Evolutionary conservation across 2,797 vertebrate genomes (phyloP).

Genomic region (Myripristis jacobus): DNA sequence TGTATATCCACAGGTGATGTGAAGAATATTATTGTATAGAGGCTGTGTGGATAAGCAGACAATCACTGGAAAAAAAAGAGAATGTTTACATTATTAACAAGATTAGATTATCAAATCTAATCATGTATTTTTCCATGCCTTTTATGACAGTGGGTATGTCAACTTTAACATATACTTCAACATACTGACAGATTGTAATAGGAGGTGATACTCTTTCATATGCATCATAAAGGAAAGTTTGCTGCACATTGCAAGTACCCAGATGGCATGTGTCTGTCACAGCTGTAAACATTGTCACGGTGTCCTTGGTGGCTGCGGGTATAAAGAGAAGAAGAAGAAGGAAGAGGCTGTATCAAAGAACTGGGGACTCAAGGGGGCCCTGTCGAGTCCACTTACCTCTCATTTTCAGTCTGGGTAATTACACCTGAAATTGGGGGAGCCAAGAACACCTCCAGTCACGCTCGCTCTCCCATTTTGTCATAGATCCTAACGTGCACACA

Average conservation of each 20-base stretch:
- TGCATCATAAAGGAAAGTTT: conserved; percentile 8
- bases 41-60: no score
- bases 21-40: no score
- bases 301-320: conserved; percentile 2
- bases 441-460: conserved; percentile 53
- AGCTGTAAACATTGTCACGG: conserved; percentile 28
- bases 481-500: conserved; percentile 16
- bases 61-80: no score
- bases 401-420: conserved; percentile 76
- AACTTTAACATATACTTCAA: not conserved
- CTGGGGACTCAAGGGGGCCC: conserved; percentile 38
- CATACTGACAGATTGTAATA: not conserved
- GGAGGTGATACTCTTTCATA: not conserved
- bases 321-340: not conserved
- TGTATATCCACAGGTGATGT: no score
- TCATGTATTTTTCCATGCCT: not conserved
- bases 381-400: conserved; percentile 73
- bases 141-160: not conserved
- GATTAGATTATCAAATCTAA: no score
- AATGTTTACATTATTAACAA: no score
- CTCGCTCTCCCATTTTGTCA: conserved; percentile 59
- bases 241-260: not conserved
- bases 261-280: conserved; percentile 3
- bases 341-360: conserved; percentile 34
- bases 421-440: conserved; percentile 75